Percentiles rank a stretch among this genome's conserved stretches.
These are phyloP conservation scores for Platypus cylindrus DNA, from an alignment of 2,888 invertebrate genomes.

Conservation along the genomic window DNA sequence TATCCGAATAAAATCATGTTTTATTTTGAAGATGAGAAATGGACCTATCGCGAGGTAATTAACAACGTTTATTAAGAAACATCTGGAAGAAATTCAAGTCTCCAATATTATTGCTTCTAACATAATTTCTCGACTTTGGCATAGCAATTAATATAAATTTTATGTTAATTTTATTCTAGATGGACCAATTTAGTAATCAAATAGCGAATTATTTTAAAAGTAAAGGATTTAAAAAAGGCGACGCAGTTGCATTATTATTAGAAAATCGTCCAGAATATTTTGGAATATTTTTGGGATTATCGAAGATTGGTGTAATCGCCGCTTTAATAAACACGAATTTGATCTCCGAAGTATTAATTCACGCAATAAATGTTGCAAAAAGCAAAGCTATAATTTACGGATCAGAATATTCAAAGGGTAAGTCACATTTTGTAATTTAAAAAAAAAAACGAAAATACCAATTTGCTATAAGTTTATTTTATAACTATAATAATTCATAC, in stretches of 20 bases:
- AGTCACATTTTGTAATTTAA: conserved; percentile 5
- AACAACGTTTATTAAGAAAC: background rate
- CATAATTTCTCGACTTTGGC: background rate
- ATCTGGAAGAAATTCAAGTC: too few relatives aligned
- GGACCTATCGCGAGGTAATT: conserved; percentile 55
- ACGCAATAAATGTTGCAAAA: conserved; percentile 70
- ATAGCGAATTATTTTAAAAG: conserved; percentile 62
- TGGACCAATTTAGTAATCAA: conserved; percentile 71
- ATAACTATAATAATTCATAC: background rate
- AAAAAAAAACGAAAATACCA: background rate
- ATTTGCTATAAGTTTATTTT: too few relatives aligned
- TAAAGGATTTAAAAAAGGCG: conserved; percentile 66
- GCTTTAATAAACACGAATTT: conserved; percentile 89
- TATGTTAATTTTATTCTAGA: conserved; percentile 37
- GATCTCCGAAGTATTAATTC: conserved; percentile 62
- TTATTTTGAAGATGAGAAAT: conserved; percentile 49
- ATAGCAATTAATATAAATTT: background rate
- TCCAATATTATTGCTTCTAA: background rate
- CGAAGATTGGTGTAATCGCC: conserved; percentile 72
- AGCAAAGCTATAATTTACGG: conserved; percentile 71
- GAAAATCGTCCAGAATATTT: conserved; percentile 81
- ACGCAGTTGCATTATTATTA: conserved; percentile 80
- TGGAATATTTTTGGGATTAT: conserved; percentile 81
- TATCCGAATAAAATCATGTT: conserved; percentile 59
- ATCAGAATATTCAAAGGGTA: conserved; percentile 38